Conservation (phyloP, 2,797 vertebrate genomes). For the Sebastolobus alascanus region DNA sequence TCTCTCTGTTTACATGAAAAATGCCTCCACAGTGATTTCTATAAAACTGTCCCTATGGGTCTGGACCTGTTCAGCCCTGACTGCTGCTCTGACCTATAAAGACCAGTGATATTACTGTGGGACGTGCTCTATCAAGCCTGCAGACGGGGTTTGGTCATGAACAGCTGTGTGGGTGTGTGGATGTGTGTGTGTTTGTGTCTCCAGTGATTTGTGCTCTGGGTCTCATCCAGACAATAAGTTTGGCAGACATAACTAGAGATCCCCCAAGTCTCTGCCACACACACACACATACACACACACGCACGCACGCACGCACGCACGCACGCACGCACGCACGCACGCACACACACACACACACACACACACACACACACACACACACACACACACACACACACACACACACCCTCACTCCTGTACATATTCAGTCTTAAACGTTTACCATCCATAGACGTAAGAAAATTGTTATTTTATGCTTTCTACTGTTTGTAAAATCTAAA, state of each 20-base stretch:
- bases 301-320: no score
- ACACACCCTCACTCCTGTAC: background rate
- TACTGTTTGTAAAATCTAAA: background rate
- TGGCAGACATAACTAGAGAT: constrained; percentile 65
- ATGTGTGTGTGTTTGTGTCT: constrained; percentile 39
- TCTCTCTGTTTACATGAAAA: constrained; percentile 15
- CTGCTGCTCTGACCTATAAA: constrained; percentile 46
- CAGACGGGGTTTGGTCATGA: constrained; percentile 56
- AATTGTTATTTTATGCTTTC: background rate
- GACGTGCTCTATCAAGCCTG: constrained; percentile 47
- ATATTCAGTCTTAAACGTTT: constrained; percentile 1
- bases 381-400: constrained; percentile 9
- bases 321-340: no score
- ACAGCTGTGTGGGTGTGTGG: constrained; percentile 57
- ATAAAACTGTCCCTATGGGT: constrained; percentile 9
- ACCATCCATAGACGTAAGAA: background rate
- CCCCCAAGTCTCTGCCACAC: constrained; percentile 55
- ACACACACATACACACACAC: constrained; percentile 20
- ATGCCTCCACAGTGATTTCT: constrained; percentile 17
- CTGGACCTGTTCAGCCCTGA: constrained; percentile 32
- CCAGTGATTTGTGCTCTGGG: constrained; percentile 67
- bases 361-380: background rate
- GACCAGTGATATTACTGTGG: constrained; percentile 26
- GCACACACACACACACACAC: no score
- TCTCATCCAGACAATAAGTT: constrained; percentile 67